Conservation (phyloP, 2,113 vertebrate genomes). For the Poicephalus meyeri region DNA sequence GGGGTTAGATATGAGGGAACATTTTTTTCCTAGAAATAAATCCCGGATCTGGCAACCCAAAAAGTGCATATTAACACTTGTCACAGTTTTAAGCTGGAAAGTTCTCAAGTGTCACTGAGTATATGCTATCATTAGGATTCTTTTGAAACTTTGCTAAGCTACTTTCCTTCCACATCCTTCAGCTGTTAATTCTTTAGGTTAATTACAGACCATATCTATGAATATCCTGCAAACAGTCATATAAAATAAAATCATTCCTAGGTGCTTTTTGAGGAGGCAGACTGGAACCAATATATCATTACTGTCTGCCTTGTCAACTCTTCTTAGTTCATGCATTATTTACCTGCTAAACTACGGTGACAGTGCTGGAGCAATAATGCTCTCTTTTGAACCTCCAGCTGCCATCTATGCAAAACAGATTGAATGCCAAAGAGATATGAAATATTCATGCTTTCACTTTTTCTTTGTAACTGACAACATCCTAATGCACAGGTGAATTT, state of each 20-base stretch:
- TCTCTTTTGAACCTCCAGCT: slow-evolving; percentile 44
- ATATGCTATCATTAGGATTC: no score
- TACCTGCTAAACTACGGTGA: slow-evolving; percentile 45
- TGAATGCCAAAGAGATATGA: slow-evolving; percentile 45
- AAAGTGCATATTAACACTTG: not conserved
- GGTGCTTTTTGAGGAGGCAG: not conserved
- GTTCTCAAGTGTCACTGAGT: not conserved
- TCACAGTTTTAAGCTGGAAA: not conserved
- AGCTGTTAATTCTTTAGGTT: not conserved
- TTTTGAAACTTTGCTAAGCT: not conserved
- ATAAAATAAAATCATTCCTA: not conserved
- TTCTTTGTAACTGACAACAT: slow-evolving; percentile 3
- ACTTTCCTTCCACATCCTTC: not conserved
- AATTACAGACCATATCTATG: not conserved
- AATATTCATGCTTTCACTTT: slow-evolving; percentile 49
- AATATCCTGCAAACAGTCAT: not conserved
- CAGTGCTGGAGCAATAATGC: not conserved
- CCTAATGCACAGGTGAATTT: not conserved
- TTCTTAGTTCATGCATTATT: slow-evolving; percentile 59
- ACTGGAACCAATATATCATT: slow-evolving; percentile 37
- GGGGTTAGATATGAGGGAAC: not conserved
- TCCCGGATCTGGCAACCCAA: not conserved
- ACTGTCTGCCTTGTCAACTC: slow-evolving; percentile 23
- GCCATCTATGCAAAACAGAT: slow-evolving; percentile 42
- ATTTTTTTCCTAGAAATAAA: not conserved